Percentiles rank a stretch among this genome's conserved stretches.
Conservation (phyloP, 2,888 invertebrate genomes). For the Polylopha cassiicola region DNA sequence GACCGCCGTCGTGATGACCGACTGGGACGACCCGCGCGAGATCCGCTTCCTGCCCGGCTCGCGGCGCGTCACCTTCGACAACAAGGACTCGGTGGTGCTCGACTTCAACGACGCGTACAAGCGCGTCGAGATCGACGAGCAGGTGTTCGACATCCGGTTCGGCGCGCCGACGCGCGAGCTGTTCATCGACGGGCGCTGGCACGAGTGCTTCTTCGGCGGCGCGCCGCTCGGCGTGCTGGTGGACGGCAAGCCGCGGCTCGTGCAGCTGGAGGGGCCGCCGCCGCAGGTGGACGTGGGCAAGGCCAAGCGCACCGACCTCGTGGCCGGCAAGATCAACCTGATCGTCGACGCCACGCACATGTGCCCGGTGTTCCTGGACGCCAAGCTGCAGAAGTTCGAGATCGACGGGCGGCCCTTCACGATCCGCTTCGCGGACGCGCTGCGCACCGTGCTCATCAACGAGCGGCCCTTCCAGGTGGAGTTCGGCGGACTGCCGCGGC, state of each 20-base stretch:
- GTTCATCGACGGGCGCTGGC: constrained; percentile 91
- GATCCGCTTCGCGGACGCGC: constrained; percentile 87
- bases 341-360: constrained; percentile 88
- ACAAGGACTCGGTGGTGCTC: constrained; percentile 82
- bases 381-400: constrained; percentile 87
- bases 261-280: constrained; percentile 92
- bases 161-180: constrained; percentile 95
- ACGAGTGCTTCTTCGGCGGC: constrained; percentile 95
- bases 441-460: constrained; percentile 86
- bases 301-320: constrained; percentile 85
- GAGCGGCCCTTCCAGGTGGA: constrained; percentile 87
- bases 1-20: constrained; percentile 89
- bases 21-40: constrained; percentile 90
- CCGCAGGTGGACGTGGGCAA: constrained; percentile 96
- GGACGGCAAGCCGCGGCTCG: constrained; percentile 84
- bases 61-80: constrained; percentile 85
- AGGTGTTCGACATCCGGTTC: constrained; percentile 86
- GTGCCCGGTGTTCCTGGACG: constrained; percentile 89
- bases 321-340: constrained; percentile 89
- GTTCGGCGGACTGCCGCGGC: constrained; percentile 90
- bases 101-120: constrained; percentile 83
- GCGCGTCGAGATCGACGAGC: constrained; percentile 84
- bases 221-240: constrained; percentile 88
- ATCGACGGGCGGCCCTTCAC: constrained; percentile 84
- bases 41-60: constrained; percentile 90